These are phyloP conservation scores for Actinostola sp. DNA, from an alignment of 92 coral and sea anemone species.

Conservation along the genomic window DNA sequence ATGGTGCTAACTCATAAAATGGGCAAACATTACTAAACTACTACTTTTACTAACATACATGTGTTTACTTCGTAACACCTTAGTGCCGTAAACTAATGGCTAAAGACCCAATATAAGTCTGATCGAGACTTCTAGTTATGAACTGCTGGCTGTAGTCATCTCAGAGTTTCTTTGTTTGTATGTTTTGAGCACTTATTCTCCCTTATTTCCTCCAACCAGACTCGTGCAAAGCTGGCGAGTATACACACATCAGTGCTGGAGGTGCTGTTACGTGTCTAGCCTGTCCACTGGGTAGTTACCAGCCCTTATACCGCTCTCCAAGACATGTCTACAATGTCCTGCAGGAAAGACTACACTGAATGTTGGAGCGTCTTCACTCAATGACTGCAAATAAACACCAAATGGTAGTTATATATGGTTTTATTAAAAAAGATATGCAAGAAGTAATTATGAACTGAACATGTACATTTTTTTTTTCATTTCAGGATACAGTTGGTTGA, in stretches of 20 bases:
- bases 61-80: too few relatives aligned
- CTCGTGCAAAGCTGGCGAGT: slow-evolving; percentile 88
- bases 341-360: slow-evolving; percentile 68
- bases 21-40: too few relatives aligned
- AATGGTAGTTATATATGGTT: too few relatives aligned
- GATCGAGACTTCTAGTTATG: not conserved
- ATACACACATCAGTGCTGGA: slow-evolving; percentile 51
- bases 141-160: not conserved
- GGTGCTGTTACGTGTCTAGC: slow-evolving; percentile 83
- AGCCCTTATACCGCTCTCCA: slow-evolving; percentile 75
- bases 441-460: too few relatives aligned
- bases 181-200: not conserved
- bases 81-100: too few relatives aligned
- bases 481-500: too few relatives aligned
- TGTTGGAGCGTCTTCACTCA: slow-evolving; percentile 63
- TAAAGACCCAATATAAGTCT: too few relatives aligned
- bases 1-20: too few relatives aligned
- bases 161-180: not conserved
- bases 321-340: slow-evolving; percentile 77
- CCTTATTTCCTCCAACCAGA: slow-evolving; percentile 44
- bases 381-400: slow-evolving; percentile 66
- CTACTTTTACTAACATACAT: too few relatives aligned
- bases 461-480: too few relatives aligned
- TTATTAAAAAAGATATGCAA: too few relatives aligned
- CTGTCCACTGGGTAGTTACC: slow-evolving; percentile 89